A percentile compares a stretch with the other conserved stretches of the same genome.
phyloP scores from a whole-genome alignment of 2,888 invertebrate species.

The Diploptera punctata region DNA sequence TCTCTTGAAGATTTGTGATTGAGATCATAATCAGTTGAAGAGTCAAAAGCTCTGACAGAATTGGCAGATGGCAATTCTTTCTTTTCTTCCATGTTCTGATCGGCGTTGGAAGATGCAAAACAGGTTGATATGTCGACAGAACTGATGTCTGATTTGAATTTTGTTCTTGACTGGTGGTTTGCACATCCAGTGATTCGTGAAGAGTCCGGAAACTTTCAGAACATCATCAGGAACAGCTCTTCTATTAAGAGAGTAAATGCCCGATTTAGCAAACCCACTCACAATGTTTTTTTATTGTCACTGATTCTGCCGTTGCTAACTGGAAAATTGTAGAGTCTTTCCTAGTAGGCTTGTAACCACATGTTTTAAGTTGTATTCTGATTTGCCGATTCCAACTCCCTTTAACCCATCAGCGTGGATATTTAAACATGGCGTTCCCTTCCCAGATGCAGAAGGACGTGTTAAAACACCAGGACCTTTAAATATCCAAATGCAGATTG shows the following conservation, averaged over 20 bases:
- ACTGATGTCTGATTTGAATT: neutral
- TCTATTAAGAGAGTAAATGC: neutral
- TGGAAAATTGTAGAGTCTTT: neutral
- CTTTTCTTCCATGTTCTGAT: neutral
- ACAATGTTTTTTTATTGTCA: neutral
- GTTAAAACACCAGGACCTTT: no score
- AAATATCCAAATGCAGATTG: no score
- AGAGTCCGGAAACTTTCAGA: neutral
- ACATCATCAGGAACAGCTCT: neutral
- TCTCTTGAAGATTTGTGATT: neutral
- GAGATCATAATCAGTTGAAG: neutral
- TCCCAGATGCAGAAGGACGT: no score
- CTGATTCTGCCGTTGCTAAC: neutral
- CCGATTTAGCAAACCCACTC: neutral
- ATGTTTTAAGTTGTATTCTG: neutral
- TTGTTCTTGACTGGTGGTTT: neutral
- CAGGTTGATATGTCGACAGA: neutral
- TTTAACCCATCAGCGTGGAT: no score
- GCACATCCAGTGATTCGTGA: neutral
- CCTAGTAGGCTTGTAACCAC: constrained; percentile 8
- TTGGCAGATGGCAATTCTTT: neutral
- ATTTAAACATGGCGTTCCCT: no score
- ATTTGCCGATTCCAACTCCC: neutral
- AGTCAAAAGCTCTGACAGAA: neutral
- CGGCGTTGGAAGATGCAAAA: neutral